Percentiles rank a stretch among this genome's conserved stretches.
Conservation (phyloP, 2,797 vertebrate genomes). For the Argyrosomus regius region DNA sequence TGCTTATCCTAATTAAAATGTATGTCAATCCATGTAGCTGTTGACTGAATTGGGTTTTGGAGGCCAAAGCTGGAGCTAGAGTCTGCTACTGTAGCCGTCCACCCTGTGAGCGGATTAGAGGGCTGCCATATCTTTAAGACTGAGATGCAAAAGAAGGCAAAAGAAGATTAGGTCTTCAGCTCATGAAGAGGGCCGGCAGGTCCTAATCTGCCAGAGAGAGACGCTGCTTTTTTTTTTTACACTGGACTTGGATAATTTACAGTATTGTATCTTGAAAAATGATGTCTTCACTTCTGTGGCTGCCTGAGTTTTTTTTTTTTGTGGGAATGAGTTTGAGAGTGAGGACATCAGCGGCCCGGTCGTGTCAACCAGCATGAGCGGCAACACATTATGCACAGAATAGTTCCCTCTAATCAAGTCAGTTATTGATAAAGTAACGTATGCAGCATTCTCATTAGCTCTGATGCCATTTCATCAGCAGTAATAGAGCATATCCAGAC, state of each 20-base stretch:
- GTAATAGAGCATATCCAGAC: neutral
- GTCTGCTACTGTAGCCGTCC: slow-evolving; percentile 70
- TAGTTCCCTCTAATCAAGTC: neutral
- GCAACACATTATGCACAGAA: neutral
- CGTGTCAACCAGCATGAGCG: neutral
- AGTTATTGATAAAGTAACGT: neutral
- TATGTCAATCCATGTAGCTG: slow-evolving; percentile 52
- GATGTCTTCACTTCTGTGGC: slow-evolving; percentile 31
- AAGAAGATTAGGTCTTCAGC: slow-evolving; percentile 74
- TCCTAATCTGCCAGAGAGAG: slow-evolving; percentile 58
- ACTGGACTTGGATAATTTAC: slow-evolving; percentile 55
- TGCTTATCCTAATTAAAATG: slow-evolving; percentile 64
- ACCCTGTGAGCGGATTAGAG: slow-evolving; percentile 71
- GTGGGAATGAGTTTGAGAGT: slow-evolving; percentile 25
- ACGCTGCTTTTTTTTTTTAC: slow-evolving; percentile 54
- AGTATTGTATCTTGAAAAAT: slow-evolving; percentile 50
- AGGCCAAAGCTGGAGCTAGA: slow-evolving; percentile 45
- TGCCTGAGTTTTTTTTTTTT: slow-evolving; percentile 17
- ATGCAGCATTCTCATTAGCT: slow-evolving; percentile 2
- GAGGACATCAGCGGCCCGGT: neutral
- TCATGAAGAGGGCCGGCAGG: slow-evolving; percentile 46
- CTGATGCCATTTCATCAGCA: slow-evolving; percentile 5
- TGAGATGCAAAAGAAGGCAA: slow-evolving; percentile 74
- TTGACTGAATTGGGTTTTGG: slow-evolving; percentile 52
- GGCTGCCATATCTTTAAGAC: slow-evolving; percentile 62